phyloP scores from a whole-genome alignment of 2,888 invertebrate species.

The Lysandra bellargus region DNA sequence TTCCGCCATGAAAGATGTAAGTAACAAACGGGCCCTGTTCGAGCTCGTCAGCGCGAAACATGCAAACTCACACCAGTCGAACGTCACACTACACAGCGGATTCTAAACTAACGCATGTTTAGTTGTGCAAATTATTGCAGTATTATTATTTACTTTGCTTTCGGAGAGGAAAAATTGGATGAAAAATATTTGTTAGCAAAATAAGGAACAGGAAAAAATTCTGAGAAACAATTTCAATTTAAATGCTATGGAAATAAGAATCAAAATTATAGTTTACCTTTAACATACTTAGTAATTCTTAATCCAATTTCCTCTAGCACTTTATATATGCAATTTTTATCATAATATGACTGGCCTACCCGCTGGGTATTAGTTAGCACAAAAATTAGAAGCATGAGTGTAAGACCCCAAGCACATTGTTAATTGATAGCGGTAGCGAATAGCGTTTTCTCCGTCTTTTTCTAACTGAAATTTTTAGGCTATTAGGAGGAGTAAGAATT shows the following conservation, averaged over 20 bases:
- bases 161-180: neutral
- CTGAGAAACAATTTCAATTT: neutral
- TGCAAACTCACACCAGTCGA: conserved; percentile 31
- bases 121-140: neutral
- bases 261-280: neutral
- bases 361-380: neutral
- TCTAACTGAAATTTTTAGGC: too few species aligned
- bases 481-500: neutral
- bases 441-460: neutral
- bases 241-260: neutral
- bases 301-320: neutral
- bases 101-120: neutral
- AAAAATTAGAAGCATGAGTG: conserved; percentile 1
- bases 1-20: conserved; percentile 29
- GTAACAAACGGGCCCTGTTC: conserved; percentile 13
- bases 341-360: neutral
- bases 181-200: neutral
- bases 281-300: neutral
- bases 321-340: neutral
- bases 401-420: neutral
- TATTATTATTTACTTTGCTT: neutral
- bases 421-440: neutral
- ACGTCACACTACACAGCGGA: conserved; percentile 13
- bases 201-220: neutral
- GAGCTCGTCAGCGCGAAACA: conserved; percentile 30